A percentile compares a stretch with the other conserved stretches of the same genome.
phyloP scores from a whole-genome alignment of 2,888 invertebrate species.

The Spisula solida region DNA sequence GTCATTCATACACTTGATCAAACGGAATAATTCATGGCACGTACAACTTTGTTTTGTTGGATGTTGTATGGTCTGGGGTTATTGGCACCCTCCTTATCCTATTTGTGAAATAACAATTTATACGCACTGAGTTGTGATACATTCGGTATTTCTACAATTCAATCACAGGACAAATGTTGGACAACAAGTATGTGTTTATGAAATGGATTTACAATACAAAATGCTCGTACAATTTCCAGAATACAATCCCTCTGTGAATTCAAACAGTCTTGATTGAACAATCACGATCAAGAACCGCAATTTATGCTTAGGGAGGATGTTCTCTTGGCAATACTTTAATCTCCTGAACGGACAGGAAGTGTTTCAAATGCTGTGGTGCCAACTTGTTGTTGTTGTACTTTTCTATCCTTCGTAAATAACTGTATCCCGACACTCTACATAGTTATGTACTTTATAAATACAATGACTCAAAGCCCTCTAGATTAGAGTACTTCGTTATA shows the following conservation, averaged over 20 bases:
- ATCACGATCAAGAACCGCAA: not conserved
- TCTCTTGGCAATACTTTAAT: not conserved
- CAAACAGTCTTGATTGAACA: not conserved
- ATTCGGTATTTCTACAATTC: not conserved
- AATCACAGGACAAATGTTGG: not conserved
- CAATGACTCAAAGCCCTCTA: too few relatives aligned
- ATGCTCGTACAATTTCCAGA: not conserved
- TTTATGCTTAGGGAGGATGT: not conserved
- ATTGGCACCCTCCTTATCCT: not conserved
- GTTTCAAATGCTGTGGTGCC: too few relatives aligned
- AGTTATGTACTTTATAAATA: too few relatives aligned
- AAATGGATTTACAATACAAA: conserved; percentile 6
- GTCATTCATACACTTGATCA: not conserved
- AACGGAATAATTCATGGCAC: not conserved
- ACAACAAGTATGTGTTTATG: not conserved
- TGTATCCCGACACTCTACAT: too few relatives aligned
- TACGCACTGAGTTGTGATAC: not conserved
- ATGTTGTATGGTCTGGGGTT: not conserved
- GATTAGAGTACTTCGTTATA: too few relatives aligned
- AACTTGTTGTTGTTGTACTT: too few relatives aligned
- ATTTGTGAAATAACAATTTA: not conserved
- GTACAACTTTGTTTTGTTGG: too few relatives aligned
- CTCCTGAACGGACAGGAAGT: not conserved
- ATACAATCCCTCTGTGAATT: conserved; percentile 7
- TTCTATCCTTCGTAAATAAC: too few relatives aligned